Percentiles rank a stretch among this genome's conserved stretches.
These are phyloP conservation scores for Fulmarus glacialis DNA, from an alignment of 2,113 vertebrate species.

Conservation along the genomic window DNA sequence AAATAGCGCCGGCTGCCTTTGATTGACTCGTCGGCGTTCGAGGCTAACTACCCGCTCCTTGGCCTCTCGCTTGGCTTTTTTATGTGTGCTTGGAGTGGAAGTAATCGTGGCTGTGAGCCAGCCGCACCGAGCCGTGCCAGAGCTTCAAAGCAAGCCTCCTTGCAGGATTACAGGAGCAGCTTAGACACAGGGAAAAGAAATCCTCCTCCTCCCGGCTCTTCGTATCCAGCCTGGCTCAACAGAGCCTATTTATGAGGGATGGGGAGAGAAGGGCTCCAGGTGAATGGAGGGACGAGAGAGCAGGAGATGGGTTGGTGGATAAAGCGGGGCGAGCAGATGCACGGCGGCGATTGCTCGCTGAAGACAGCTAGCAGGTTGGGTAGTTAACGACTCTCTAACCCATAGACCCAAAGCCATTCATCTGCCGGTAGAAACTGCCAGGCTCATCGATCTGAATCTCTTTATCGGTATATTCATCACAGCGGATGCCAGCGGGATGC, in stretches of 20 bases:
- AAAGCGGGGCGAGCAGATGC: not conserved
- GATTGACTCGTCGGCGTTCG: not conserved
- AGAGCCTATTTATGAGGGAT: not conserved
- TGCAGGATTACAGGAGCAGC: not conserved
- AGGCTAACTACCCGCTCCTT: not conserved
- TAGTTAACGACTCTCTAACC: not conserved
- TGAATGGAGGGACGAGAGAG: not conserved
- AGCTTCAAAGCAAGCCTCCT: not conserved
- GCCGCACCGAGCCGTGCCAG: not conserved
- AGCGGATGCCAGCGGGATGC: not conserved
- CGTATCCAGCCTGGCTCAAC: not conserved
- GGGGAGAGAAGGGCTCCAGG: not conserved
- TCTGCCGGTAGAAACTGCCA: not conserved
- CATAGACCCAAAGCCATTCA: not conserved
- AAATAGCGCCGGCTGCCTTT: not conserved
- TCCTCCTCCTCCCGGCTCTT: not conserved
- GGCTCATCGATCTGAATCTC: not conserved
- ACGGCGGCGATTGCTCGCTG: not conserved
- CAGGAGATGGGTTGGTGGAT: not conserved
- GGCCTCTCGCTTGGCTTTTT: not conserved
- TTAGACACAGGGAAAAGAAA: not conserved
- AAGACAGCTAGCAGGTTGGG: not conserved
- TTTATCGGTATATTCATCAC: constrained; percentile 29
- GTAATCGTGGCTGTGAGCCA: constrained; percentile 6
- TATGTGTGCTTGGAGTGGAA: not conserved